Base-by-base conservation (phyloP, 2,797 vertebrate genomes). In the Pipistrellus nathusii region DNA sequence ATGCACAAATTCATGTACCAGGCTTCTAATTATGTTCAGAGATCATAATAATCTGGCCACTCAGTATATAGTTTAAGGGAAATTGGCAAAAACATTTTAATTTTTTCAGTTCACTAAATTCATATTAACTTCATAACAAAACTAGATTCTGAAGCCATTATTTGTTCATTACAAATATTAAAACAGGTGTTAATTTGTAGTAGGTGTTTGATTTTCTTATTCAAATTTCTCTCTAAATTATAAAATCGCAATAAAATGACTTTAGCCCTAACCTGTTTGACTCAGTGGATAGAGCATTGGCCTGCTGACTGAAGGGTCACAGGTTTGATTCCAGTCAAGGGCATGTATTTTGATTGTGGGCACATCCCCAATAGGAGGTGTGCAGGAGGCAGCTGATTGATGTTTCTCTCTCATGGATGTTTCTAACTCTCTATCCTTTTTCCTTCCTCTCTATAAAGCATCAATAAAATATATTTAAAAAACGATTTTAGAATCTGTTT, bases 21-120 rank as follows among this genome's bases (percentile, higher is more conserved):
- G 53, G 53, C 53, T 21, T 55, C 53, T 55, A 55, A 55, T 55
- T 44, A 44, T 55, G 53, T 55, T 55, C 53, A 55, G 53, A 23
- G 21, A 55, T 55, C 53, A 55, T 53, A 53, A 53, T 53, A 53
- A 53, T 53, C 18, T 53, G 7, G 51, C 51, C 18, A 53, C 20
- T 55, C 20, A 23, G 53, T 55, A 55, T 69, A 57, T 4, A 30
- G 44, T 80, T 80, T 88, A 83, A 94, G 48, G n/a, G 3, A 93
- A 94, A 92, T 6, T 93, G 75, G 7, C 64, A 84, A 83, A 94
- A 96, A 76, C 11, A 84, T 55, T 93, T 84, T 13, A 69, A 68
- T 93, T 77, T 88, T 85, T 72, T 68, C 30, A 83, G 15, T 91
- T 92, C 59, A 86, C 25, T 86, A 76, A 91, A 76, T 72, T 95